A percentile compares a stretch with the other conserved stretches of the same genome.
Evolutionary conservation across 2,113 vertebrate genomes (phyloP).

Genomic region (Parus major): DNA sequence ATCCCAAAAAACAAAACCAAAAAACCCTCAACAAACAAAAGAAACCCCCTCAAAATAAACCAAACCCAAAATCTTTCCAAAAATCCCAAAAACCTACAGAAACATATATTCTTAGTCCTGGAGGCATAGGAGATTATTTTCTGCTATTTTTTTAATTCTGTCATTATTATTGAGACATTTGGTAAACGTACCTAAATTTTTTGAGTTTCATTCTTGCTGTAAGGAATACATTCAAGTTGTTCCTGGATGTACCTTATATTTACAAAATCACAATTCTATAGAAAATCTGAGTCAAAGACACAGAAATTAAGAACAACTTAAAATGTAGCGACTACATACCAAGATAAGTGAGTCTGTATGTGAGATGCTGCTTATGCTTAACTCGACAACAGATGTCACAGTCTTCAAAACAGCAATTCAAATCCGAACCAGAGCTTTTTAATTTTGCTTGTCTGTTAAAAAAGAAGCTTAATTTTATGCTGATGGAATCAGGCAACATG

Average conservation of each 20-base stretch:
- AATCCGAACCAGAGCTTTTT: background rate
- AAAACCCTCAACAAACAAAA: too few species aligned
- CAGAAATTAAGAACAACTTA: background rate
- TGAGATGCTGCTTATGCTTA: background rate
- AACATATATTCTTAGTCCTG: background rate
- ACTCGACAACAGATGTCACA: background rate
- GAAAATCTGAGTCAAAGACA: background rate
- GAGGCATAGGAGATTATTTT: background rate
- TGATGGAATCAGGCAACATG: background rate
- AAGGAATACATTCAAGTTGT: constrained; percentile 14
- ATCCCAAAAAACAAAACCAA: background rate
- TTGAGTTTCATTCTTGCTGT: background rate
- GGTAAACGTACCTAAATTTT: background rate
- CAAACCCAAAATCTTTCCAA: too few species aligned
- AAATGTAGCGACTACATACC: background rate
- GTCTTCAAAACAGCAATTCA: background rate
- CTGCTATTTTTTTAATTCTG: constrained; percentile 15
- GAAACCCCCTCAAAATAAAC: too few species aligned
- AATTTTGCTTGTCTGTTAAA: constrained; percentile 3
- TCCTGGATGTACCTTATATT: constrained; percentile 9
- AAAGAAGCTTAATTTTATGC: background rate
- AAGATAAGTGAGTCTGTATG: background rate
- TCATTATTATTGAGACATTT: constrained; percentile 18
- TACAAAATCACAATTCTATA: constrained; percentile 28
- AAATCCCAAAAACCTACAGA: background rate